phyloP scores from a whole-genome alignment of 2,113 vertebrate species.

The Gobius niger region DNA sequence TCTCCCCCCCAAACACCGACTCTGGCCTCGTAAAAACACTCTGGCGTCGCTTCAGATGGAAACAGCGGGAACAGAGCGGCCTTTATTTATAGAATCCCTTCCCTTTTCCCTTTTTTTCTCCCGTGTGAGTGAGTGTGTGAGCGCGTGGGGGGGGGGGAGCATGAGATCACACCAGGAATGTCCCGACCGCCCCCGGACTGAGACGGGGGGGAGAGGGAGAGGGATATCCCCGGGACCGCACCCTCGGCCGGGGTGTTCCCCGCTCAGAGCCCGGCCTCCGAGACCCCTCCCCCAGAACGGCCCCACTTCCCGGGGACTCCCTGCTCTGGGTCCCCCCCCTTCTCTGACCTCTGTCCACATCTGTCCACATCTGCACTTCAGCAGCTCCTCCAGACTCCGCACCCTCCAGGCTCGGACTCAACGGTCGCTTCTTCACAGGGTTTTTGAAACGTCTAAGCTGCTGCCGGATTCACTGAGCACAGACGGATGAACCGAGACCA shows the following conservation, averaged over 20 bases:
- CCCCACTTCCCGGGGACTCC: not conserved
- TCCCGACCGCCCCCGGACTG: not conserved
- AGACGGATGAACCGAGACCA: too few species aligned
- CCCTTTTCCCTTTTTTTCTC: not conserved
- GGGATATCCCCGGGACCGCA: constrained; percentile 10
- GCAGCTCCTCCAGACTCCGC: too few species aligned
- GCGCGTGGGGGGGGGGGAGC: not conserved
- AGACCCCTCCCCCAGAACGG: not conserved
- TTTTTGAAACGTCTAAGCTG: too few species aligned
- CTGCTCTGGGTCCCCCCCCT: too few species aligned
- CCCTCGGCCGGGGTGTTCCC: constrained; percentile 1
- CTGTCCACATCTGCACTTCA: too few species aligned
- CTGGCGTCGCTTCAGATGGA: not conserved
- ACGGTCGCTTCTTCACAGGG: too few species aligned
- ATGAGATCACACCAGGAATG: constrained; percentile 7
- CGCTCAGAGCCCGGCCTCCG: not conserved
- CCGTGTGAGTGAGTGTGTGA: not conserved
- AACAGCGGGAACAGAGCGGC: not conserved
- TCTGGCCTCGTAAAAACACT: not conserved
- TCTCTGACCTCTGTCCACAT: too few species aligned
- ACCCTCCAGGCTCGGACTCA: too few species aligned
- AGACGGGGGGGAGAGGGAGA: not conserved
- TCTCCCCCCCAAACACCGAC: not conserved
- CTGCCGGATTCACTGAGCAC: too few species aligned
- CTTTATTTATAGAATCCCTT: not conserved